These are phyloP conservation scores for Drosophila picticornis DNA, from an alignment of 2,888 invertebrate species.

Conservation along the genomic window DNA sequence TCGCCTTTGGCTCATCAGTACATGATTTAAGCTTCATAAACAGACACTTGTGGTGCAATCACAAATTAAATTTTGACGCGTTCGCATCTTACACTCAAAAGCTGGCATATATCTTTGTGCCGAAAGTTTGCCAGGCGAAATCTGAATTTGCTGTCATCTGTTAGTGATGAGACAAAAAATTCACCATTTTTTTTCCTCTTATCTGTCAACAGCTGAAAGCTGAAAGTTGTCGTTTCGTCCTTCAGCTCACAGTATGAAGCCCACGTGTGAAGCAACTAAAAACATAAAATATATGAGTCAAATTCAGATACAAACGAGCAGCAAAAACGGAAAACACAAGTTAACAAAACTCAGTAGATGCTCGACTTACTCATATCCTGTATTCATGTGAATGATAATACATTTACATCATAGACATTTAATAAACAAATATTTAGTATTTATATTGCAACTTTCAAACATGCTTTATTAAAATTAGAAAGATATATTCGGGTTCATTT, in stretches of 20 bases:
- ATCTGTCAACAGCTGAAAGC: not conserved
- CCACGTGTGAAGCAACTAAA: conserved; percentile 16
- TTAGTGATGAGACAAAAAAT: conserved; percentile 53
- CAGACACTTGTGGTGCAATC: conserved; percentile 18
- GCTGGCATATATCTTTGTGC: conserved; percentile 16
- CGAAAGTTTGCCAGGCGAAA: conserved; percentile 26
- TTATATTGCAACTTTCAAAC: not conserved
- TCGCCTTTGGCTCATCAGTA: not conserved
- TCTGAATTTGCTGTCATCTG: conserved; percentile 45
- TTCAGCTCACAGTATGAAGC: not conserved
- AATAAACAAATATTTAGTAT: too few relatives aligned
- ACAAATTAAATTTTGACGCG: conserved; percentile 59
- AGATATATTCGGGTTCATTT: not conserved
- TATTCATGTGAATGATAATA: not conserved
- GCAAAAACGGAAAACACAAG: not conserved
- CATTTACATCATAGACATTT: too few relatives aligned
- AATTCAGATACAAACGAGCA: conserved; percentile 21
- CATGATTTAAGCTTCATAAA: not conserved
- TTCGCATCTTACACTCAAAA: conserved; percentile 10
- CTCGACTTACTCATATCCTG: conserved; percentile 11
- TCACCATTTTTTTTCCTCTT: conserved; percentile 42
- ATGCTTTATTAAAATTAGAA: not conserved
- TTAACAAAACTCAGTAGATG: not conserved
- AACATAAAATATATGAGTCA: conserved; percentile 10
- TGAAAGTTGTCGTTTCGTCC: conserved; percentile 37